These are phyloP conservation scores for Mustela nigripes DNA, from an alignment of 2,113 vertebrate genomes.

Conservation along the genomic window DNA sequence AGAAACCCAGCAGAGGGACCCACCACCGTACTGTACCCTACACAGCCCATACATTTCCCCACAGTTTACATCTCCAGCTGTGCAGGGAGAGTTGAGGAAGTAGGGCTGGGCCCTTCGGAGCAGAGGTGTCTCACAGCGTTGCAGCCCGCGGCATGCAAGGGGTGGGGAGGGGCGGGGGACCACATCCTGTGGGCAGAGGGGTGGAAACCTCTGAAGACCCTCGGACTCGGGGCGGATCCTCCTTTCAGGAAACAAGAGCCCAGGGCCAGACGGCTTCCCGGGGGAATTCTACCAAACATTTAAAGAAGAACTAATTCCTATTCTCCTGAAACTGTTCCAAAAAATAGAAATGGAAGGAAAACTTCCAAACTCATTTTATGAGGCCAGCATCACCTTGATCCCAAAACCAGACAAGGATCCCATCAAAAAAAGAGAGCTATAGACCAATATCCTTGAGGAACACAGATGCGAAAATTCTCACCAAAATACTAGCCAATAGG, in stretches of 20 bases:
- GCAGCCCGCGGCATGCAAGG: rapidly evolving
- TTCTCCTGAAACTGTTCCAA: no score
- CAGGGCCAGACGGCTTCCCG: no score
- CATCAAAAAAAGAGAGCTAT: no score
- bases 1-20: not conserved
- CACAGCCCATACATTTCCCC: rapidly evolving
- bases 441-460: no score
- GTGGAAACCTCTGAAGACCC: not conserved
- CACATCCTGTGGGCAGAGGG: not conserved
- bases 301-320: no score
- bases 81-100: not conserved
- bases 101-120: not conserved
- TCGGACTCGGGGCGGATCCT: not conserved
- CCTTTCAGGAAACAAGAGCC: not conserved
- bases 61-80: not conserved
- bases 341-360: no score
- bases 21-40: rapidly evolving
- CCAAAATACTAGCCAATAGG: no score
- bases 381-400: no score
- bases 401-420: no score
- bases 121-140: not conserved
- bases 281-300: no score
- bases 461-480: no score
- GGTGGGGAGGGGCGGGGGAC: rapidly evolving
- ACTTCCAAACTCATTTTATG: no score